phyloP scores from a whole-genome alignment of 2,113 vertebrate genomes.

The Spilogale gracilis region DNA sequence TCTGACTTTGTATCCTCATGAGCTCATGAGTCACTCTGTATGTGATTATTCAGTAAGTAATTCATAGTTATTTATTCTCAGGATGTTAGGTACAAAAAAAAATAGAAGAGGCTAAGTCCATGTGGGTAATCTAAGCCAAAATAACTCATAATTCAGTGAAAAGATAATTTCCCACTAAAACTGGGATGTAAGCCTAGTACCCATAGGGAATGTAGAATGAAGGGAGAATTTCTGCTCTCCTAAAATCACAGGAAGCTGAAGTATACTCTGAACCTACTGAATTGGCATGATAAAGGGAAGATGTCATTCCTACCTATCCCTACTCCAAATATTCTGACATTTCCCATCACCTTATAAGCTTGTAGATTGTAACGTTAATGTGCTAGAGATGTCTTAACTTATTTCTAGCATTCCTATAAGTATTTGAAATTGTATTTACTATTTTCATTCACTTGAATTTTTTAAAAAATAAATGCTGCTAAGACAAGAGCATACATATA shows the following conservation, averaged over 20 bases:
- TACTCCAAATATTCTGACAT: background rate
- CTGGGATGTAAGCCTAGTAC: background rate
- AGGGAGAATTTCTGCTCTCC: background rate
- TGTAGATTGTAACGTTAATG: background rate
- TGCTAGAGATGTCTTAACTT: background rate
- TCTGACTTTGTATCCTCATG: background rate
- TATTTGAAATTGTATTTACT: background rate
- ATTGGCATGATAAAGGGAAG: background rate
- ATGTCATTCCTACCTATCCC: background rate
- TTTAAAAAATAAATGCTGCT: background rate
- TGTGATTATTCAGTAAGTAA: background rate
- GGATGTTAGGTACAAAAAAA: background rate
- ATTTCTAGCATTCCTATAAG: background rate
- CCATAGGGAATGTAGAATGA: background rate
- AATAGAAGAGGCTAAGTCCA: background rate
- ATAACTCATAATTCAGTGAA: constrained; percentile 37
- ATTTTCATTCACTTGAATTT: background rate
- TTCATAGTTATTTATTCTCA: background rate
- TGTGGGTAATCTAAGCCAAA: background rate
- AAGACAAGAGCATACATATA: background rate
- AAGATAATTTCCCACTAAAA: background rate
- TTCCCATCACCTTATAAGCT: background rate
- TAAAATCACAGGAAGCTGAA: background rate
- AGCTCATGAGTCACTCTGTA: background rate
- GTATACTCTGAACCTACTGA: background rate